These are phyloP conservation scores for Achatina immaculata DNA, from an alignment of 1,140 invertebrate species.

Conservation along the genomic window DNA sequence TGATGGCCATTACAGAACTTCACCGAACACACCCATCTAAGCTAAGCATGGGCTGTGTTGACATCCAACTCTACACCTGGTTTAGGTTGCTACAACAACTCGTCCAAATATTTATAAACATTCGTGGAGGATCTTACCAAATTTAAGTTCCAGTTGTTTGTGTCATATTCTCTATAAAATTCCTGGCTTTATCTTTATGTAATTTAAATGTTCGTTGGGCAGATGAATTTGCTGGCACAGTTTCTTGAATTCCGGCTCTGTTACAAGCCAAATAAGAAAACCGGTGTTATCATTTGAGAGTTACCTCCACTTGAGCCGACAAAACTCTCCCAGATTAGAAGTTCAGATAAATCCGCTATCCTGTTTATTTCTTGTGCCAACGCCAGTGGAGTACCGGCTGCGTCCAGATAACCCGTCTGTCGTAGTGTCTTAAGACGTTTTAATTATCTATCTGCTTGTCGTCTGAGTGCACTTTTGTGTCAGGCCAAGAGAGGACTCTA, in stretches of 20 bases:
- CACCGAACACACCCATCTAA: too few relatives aligned
- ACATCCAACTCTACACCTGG: too few relatives aligned
- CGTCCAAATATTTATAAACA: neutral
- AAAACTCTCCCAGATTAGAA: neutral
- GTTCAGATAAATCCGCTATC: neutral
- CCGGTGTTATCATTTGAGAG: neutral
- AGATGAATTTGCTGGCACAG: too few relatives aligned
- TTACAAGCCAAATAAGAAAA: neutral
- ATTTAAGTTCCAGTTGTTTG: neutral
- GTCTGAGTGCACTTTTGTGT: neutral
- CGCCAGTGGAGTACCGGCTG: neutral
- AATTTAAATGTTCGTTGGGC: neutral
- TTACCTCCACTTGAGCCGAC: constrained; percentile 27
- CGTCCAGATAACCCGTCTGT: constrained; percentile 4
- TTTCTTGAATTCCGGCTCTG: neutral
- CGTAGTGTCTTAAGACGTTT: constrained; percentile 13
- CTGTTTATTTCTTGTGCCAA: constrained; percentile 4
- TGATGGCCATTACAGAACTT: too few relatives aligned
- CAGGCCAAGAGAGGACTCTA: neutral
- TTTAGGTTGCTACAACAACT: neutral
- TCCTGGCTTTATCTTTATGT: neutral
- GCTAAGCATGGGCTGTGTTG: too few relatives aligned
- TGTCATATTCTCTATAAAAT: neutral
- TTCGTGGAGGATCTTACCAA: neutral
- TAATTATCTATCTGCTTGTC: constrained; percentile 23